Evolutionary conservation across 2,113 vertebrate genomes (phyloP).

Genomic region (Cinclus mexicanus): DNA sequence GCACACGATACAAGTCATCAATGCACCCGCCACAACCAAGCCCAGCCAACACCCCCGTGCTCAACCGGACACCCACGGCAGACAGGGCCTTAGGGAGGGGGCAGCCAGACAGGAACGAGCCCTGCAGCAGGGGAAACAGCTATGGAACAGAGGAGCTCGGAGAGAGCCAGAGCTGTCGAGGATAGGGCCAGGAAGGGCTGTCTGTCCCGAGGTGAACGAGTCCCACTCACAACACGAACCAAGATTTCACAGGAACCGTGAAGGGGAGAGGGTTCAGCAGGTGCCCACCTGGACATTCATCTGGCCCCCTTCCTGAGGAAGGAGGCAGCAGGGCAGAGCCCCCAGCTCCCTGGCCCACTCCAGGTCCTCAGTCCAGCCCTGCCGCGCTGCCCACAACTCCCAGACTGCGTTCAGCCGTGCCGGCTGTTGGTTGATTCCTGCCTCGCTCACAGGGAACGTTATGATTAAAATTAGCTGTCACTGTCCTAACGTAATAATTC

Average conservation of each 20-base stretch:
- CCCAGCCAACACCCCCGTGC: background rate
- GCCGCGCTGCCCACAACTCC: background rate
- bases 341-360: background rate
- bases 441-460: background rate
- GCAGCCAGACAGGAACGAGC: background rate
- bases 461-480: slow-evolving; percentile 44
- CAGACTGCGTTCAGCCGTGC: background rate
- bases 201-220: fast-evolving
- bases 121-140: fast-evolving
- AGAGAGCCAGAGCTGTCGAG: fast-evolving
- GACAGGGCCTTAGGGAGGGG: fast-evolving
- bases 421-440: background rate
- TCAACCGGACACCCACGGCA: fast-evolving
- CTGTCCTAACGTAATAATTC: slow-evolving; percentile 46
- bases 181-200: background rate
- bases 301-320: fast-evolving
- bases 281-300: background rate
- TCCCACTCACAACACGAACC: background rate
- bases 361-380: background rate
- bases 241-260: background rate
- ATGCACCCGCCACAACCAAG: fast-evolving
- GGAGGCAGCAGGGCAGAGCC: background rate
- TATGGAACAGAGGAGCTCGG: fast-evolving
- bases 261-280: background rate
- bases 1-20: fast-evolving